phyloP scores from a whole-genome alignment of 2,888 invertebrate genomes.

The Bibio marci region DNA sequence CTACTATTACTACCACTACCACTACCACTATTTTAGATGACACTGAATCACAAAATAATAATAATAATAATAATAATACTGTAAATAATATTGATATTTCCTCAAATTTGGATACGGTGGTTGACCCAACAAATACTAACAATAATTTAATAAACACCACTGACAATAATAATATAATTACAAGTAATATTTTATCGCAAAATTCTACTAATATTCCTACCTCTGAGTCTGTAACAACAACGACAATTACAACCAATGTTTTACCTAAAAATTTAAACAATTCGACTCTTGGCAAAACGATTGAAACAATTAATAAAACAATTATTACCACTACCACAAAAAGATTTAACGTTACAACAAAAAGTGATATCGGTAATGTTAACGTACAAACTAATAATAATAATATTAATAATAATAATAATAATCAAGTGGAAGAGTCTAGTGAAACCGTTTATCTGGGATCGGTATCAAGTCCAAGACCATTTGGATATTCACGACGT shows the following conservation, averaged over 20 bases:
- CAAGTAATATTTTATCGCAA: conserved; percentile 2
- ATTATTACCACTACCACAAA: conserved; percentile 13
- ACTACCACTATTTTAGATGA: conserved; percentile 9
- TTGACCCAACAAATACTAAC: too few relatives aligned
- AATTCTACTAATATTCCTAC: too few relatives aligned
- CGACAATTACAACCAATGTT: too few relatives aligned
- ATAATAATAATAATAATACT: too few relatives aligned
- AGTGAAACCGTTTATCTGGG: conserved; percentile 17
- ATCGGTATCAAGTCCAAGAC: conserved; percentile 33
- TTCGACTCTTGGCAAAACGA: too few relatives aligned
- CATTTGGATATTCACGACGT: conserved; percentile 33
- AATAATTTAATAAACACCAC: background rate
- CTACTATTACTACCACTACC: conserved; percentile 10
- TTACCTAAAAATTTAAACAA: too few relatives aligned
- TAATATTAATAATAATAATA: conserved; percentile 1
- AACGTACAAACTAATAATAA: conserved; percentile 3
- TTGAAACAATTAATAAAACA: too few relatives aligned
- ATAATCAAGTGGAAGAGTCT: conserved; percentile 6
- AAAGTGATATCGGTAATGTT: conserved; percentile 1
- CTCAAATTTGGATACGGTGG: too few relatives aligned
- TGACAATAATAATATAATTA: too few relatives aligned
- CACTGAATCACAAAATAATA: conserved; percentile 3
- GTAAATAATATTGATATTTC: too few relatives aligned
- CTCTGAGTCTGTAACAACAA: too few relatives aligned
- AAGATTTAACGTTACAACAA: conserved; percentile 4